Percentiles rank a stretch among this genome's conserved stretches.
Conservation (phyloP, 2,797 vertebrate genomes). For the Lepus oiostolus region DNA sequence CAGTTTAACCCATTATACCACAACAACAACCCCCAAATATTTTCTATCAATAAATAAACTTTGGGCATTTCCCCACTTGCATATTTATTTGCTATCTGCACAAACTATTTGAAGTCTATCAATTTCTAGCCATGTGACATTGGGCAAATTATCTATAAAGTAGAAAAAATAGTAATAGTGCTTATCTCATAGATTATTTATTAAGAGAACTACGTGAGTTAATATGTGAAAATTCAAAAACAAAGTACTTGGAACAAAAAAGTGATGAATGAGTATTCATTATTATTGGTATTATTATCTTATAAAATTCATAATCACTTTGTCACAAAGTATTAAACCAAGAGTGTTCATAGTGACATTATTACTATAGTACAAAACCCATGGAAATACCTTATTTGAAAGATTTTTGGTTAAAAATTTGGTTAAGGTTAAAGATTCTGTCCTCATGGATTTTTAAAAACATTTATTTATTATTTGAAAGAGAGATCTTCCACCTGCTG, state of each 20-base stretch:
- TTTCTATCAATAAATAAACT: neutral
- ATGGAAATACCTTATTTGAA: conserved; percentile 5
- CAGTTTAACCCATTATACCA: too few species aligned
- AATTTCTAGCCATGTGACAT: neutral
- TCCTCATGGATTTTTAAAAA: too few species aligned
- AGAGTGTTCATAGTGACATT: neutral
- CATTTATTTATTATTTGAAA: too few species aligned
- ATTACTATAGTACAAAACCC: neutral
- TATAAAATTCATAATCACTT: neutral
- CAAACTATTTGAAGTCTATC: neutral
- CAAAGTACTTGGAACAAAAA: neutral
- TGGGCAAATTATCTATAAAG: neutral
- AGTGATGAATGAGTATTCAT: neutral
- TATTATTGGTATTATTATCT: neutral
- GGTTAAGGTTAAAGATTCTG: neutral
- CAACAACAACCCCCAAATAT: too few species aligned
- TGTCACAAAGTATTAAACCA: neutral
- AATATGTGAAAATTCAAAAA: neutral
- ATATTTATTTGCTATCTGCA: neutral
- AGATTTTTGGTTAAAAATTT: neutral
- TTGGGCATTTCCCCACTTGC: neutral
- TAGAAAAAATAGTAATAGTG: conserved; percentile 31
- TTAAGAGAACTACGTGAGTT: neutral
- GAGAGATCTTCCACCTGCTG: too few species aligned
- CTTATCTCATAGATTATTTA: neutral